Conservation (phyloP, 2,888 invertebrate species). For the Linhomoeus sp. region DNA sequence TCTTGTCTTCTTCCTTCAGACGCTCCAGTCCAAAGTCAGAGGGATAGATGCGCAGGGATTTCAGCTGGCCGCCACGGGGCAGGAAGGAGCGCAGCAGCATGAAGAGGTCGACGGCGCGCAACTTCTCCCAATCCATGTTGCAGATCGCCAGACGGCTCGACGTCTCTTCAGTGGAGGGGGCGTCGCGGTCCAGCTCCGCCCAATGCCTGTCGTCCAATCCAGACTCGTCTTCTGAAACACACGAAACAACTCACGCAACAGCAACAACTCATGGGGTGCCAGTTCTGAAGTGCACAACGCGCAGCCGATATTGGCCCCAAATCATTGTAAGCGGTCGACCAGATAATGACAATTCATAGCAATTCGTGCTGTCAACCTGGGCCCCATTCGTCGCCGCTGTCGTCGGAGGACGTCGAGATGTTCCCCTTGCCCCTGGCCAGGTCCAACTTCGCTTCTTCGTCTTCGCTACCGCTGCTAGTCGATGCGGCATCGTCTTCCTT, state of each 20-base stretch:
- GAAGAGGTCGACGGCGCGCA: slow-evolving; percentile 59
- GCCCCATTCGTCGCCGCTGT: slow-evolving; percentile 5
- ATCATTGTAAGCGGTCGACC: slow-evolving; percentile 30
- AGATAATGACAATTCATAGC: slow-evolving; percentile 11
- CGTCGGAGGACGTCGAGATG: slow-evolving; percentile 5
- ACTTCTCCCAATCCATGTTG: slow-evolving; percentile 93
- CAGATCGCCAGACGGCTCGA: slow-evolving; percentile 65
- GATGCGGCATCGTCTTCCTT: background rate
- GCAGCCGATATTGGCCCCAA: slow-evolving; percentile 53
- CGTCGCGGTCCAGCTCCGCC: slow-evolving; percentile 76
- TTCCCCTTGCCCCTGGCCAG: slow-evolving; percentile 27
- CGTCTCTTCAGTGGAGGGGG: slow-evolving; percentile 49
- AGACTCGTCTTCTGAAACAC: too few relatives aligned
- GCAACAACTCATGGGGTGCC: too few relatives aligned
- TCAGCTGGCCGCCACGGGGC: slow-evolving; percentile 54
- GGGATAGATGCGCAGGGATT: slow-evolving; percentile 47
- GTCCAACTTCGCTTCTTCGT: slow-evolving; percentile 9
- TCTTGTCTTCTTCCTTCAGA: slow-evolving; percentile 45
- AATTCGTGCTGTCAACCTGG: too few relatives aligned
- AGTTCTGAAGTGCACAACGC: too few relatives aligned
- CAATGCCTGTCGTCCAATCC: too few relatives aligned
- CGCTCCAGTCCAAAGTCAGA: slow-evolving; percentile 75
- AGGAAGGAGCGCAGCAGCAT: slow-evolving; percentile 71
- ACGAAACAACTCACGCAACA: too few relatives aligned
- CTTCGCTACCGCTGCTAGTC: background rate